Evolutionary conservation across 2,797 vertebrate genomes (phyloP), one percentile per base, ranked within the genome.

Genomic region (Pipistrellus pipistrellus): DNA sequence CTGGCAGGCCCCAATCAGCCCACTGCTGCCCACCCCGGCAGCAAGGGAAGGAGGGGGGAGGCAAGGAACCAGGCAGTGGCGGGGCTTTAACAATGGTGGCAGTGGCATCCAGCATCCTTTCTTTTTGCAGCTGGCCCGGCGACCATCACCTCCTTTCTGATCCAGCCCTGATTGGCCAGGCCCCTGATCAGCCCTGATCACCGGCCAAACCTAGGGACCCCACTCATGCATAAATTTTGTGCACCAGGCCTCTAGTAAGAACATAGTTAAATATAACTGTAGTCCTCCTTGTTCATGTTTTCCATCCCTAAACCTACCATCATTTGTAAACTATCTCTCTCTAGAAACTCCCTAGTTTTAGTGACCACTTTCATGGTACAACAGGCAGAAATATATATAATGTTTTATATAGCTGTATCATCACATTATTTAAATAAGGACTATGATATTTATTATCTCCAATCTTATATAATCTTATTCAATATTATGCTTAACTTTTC

Each of bases 321-420:
- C 51, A 85, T 68, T 88, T 92, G 78, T 68, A 86, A 91, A 71
- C 27, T 77, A 73, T 62, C 75, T 55, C 25, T 55, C 30, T 94
- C 35, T 73, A 88, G 20, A 88, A 27, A 20, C 48, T 85, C 3
- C n/a, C 6, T 85, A 53, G 8, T 85, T 93, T 92, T 46, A 76
- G 35, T 55, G 46, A 85, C 64, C 78, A 94, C 55, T 62, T 85
- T 91, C 76, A 89, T 38, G 17, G 32, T 68, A 90, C 1, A 85
- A 44, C 13, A 88, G 18, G n/a, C 53, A 92, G 66, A 94, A 90
- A 92, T 46, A 76, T 1, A 80, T 1, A 66, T 55, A 30, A 46
- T 46, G 18, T n/a, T 92, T 76, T 55, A 21, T 76, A 25, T 27
- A 62, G 18, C 27, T 82, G 2, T 80, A 88, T 13, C 41, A 72